Evolutionary conservation across 2,888 invertebrate genomes (phyloP).

Genomic region (Metallyticus violacea): DNA sequence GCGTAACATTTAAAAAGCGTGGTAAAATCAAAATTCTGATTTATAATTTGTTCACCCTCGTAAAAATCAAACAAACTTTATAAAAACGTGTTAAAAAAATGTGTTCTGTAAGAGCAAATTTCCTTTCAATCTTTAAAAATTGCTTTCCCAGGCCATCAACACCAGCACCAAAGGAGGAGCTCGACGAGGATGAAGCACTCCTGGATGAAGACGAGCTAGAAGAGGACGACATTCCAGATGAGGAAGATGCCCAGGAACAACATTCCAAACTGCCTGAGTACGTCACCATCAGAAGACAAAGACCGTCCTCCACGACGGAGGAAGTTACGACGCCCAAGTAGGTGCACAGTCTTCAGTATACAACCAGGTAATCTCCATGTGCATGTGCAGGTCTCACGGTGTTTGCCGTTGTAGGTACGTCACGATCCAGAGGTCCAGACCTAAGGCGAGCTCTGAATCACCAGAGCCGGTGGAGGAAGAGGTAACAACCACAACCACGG

Average conservation of each 20-base stretch:
- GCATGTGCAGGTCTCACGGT: not conserved
- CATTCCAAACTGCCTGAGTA: slow-evolving; percentile 54
- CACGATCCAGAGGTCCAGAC: slow-evolving; percentile 45
- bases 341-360: slow-evolving; percentile 37
- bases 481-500: slow-evolving; percentile 27
- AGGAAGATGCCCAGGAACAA: not conserved
- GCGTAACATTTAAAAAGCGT: too few relatives aligned
- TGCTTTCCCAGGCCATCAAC: slow-evolving; percentile 49
- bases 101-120: too few relatives aligned
- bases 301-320: slow-evolving; percentile 44
- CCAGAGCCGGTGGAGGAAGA: slow-evolving; percentile 26
- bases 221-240: slow-evolving; percentile 25
- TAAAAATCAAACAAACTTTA: too few relatives aligned
- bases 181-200: slow-evolving; percentile 30
- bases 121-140: not conserved
- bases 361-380: not conserved
- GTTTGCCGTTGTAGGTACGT: slow-evolving; percentile 44
- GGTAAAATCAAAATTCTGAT: too few relatives aligned
- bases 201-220: slow-evolving; percentile 29
- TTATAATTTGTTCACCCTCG: too few relatives aligned
- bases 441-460: not conserved
- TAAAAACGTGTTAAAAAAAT: too few relatives aligned
- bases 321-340: slow-evolving; percentile 50
- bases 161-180: slow-evolving; percentile 32
- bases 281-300: slow-evolving; percentile 61